Evolutionary conservation across 2,797 vertebrate genomes (phyloP), one percentile per base, ranked within the genome.

Genomic region (Siniperca obscura): DNA sequence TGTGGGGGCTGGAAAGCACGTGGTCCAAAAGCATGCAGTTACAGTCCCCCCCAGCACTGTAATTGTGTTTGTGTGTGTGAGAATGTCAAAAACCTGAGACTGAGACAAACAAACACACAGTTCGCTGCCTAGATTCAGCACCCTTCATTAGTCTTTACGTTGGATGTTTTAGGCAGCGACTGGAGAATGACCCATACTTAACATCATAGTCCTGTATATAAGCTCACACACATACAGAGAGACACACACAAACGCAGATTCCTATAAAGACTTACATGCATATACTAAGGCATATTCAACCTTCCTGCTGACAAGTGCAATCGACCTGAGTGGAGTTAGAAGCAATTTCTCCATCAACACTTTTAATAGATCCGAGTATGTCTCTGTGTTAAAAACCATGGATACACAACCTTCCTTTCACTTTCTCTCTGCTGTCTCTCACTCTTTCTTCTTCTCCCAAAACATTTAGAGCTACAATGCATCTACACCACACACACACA

Each of bases 21-120:
- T 11, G 13, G 79, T 27, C 60, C 46, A 59, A 76, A 81, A 72
- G 21, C 46, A 70, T 52, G 61, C 36, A 11, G n/a, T 55, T 55
- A 53, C 65, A 36, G 17, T 57, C 73, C 64, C 30, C 62, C 67
- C 17, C 11, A 61, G 4, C 38, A 74, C 66, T 76, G 38, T 38
- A 21, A 69, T 76, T 76, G 78, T 83, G 42, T 74, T 71, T 72
- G 44, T 74, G 25, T 82, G 79, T 79, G 36, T 72, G 80, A 57
- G 70, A 76, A 70, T 65, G 76, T 83, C 25, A 73, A 81, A 76
- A 77, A 81, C 66, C 55, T 71, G 62, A 72, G 62, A 67, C 55
- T 44, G 74, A 65, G 42, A 78, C 69, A 86, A 82, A 83, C 74
- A 89, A 70, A 81, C 59, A 81, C 74, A 52, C 42, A 78, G 76